Evolutionary conservation across 2,888 invertebrate genomes (phyloP).

Genomic region (Andrena camellia): DNA sequence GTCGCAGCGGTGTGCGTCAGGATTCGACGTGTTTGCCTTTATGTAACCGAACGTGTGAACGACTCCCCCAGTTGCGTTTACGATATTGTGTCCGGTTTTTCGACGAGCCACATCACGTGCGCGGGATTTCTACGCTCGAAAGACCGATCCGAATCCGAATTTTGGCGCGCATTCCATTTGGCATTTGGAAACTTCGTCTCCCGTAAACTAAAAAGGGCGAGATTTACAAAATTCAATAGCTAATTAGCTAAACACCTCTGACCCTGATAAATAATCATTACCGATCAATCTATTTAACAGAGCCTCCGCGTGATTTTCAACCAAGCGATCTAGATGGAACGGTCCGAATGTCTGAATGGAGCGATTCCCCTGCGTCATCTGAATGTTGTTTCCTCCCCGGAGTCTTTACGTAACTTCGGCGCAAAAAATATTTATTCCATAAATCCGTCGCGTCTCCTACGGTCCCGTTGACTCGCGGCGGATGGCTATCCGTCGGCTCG

Average conservation of each 20-base stretch:
- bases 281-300: too few relatives aligned
- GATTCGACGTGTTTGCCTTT: conserved; percentile 58
- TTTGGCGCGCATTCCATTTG: too few relatives aligned
- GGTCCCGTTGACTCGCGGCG: conserved; percentile 8
- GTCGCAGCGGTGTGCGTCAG: conserved; percentile 45
- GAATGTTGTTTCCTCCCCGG: background rate
- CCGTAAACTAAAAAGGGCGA: too few relatives aligned
- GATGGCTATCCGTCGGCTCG: conserved; percentile 22
- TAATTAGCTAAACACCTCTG: too few relatives aligned
- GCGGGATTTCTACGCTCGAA: background rate
- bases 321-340: too few relatives aligned
- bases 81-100: conserved; percentile 11
- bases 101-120: conserved; percentile 19
- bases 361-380: background rate
- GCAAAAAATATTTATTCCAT: conserved; percentile 17
- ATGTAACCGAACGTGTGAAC: conserved; percentile 58
- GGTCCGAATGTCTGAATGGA: background rate
- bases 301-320: too few relatives aligned
- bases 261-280: too few relatives aligned
- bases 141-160: too few relatives aligned
- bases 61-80: conserved; percentile 10
- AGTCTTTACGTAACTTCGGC: background rate
- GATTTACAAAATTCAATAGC: too few relatives aligned
- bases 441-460: background rate
- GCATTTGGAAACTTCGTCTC: too few relatives aligned